Evolutionary conservation across 2,888 invertebrate genomes (phyloP), one percentile per base, ranked within the genome.

Genomic region (Pharmacophagus antenor): DNA sequence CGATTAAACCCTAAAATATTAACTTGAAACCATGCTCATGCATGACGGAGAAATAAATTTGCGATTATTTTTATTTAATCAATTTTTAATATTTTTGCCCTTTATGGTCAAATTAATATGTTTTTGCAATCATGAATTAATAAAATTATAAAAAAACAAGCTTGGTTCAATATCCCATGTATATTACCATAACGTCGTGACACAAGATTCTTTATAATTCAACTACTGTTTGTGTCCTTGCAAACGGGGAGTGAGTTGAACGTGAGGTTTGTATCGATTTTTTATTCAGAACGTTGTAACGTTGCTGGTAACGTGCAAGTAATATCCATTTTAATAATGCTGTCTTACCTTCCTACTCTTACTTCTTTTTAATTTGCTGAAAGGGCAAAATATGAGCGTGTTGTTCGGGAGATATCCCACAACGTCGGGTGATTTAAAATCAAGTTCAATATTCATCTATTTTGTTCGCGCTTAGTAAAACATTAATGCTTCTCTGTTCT

Each of bases 201-300:
- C 22, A 10, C 18, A 51, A 49, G 22, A n/a, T 55, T 22, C 7
- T 50, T 49, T 46, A n/a, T 51, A 23, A 44, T 27, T 49, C 37
- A 25, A 56, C 21, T 71, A 71, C 70, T 69, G 65, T 74, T 75
- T 70, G 67, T 77, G 82, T 77, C 79, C 79, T 81, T 80, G 81
- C 68, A 68, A 70, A 68, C 73, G 72, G 76, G n/a, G 73, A 72
- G 70, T 74, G 70, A 75, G 72, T 70, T 73, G 67, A 70, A 64
- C 67, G 63, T 66, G 80, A 73, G 74, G 73, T 70, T 76, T 72
- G 78, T 84, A 85, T 85, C 82, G 85, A 85, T 85, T 85, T 82
- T 80, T 80, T 77, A 71, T 70, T 79, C 73, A 77, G 69, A 74
- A 79, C 77, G 76, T n/a, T n/a, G n/a, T n/a, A n/a, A n/a, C 79